Conservation (phyloP, 2,113 vertebrate species). For the Gambusia affinis region DNA sequence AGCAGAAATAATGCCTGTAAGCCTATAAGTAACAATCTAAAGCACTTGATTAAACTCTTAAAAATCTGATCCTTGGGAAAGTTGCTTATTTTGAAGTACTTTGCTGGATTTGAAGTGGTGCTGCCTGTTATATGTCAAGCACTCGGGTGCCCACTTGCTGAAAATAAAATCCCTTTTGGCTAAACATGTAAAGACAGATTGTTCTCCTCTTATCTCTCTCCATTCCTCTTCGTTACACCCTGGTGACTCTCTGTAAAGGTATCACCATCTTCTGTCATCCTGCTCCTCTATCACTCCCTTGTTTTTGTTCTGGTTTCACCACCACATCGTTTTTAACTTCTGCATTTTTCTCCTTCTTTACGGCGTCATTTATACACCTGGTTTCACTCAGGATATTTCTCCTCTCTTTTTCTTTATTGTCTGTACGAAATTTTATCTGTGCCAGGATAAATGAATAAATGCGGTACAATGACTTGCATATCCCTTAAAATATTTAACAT, state of each 20-base stretch:
- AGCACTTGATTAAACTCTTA: constrained; percentile 26
- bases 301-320: constrained; percentile 32
- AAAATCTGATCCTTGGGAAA: constrained; percentile 17
- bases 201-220: constrained; percentile 52
- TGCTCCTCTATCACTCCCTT: constrained; percentile 18
- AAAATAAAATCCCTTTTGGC: constrained; percentile 35
- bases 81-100: constrained; percentile 40
- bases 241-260: constrained; percentile 48
- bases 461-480: neutral
- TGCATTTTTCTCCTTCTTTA: constrained; percentile 5
- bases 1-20: neutral
- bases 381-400: neutral
- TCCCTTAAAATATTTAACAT: too few species aligned
- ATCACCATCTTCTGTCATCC: constrained; percentile 45
- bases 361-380: constrained; percentile 19
- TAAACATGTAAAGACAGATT: constrained; percentile 53
- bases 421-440: neutral
- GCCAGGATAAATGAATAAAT: neutral
- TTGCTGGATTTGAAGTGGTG: constrained; percentile 44
- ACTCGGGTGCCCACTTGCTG: constrained; percentile 32
- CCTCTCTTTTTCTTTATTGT: neutral
- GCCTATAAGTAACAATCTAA: constrained; percentile 7
- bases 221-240: constrained; percentile 47
- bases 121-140: constrained; percentile 41
- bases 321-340: constrained; percentile 35